Evolutionary conservation across 2,113 vertebrate species (phyloP), one percentile per base, ranked within the genome.

Genomic region (Trinectes maculatus): DNA sequence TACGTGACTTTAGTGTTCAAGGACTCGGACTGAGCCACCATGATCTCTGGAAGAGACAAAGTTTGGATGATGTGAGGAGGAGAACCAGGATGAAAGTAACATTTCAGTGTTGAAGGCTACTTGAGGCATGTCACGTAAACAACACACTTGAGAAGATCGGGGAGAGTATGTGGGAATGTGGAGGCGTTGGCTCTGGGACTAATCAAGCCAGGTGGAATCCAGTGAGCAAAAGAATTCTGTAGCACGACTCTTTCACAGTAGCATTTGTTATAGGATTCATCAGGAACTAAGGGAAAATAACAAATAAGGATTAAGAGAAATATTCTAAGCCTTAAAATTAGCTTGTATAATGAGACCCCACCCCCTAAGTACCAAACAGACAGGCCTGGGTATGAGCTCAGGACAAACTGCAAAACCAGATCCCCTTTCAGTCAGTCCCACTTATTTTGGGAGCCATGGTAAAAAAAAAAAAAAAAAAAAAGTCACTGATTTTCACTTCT

Each of bases 231-330:
- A 67, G 40, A 77, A 46, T 73, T 76, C 74, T 79, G 89, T 89
- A 91, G 91, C 89, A 90, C 86, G 87, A 90, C 73, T 87, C 84
- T 91, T 73, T 82, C 71, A 56, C 76, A 77, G 54, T 77, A 60
- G 65, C 51, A 78, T 85, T 89, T 85, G 89, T 87, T 88, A 82
- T 81, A 89, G 73, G 58, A 62, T 21, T 61, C 60, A 51, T 60
- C 57, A 40, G 51, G 44, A 62, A 52, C 31, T 55, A 81, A 62
- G 52, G 55, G 53, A 54, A 67, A 47, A 77, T n/a, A 5, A 29
- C 61, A 65, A 82, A 64, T 34, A 72, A 59, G 51, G 37, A 61
- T 74, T 43, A 47, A 28, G 47, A 40, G 22, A 76, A 68, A 70
- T 70, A 59, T 81, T 80, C 31, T 76, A 86, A 85, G 86, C 88